Conservation (phyloP, 1,140 invertebrate species). For the Cephus cinctus region DNA sequence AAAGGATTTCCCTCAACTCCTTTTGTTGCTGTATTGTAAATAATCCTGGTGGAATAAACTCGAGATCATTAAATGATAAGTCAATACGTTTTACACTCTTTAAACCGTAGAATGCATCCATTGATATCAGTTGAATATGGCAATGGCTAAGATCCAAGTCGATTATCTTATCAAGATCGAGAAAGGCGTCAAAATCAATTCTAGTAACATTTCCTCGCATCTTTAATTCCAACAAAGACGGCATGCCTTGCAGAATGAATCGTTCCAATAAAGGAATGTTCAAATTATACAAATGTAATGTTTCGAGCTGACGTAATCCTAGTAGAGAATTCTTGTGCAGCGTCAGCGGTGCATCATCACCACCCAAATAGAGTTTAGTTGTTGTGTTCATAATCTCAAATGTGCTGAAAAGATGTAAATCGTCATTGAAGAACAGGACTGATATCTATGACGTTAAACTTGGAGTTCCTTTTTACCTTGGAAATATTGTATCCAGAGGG, state of each 20-base stretch:
- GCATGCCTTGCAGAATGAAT: conserved; percentile 63
- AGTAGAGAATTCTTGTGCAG: conserved; percentile 64
- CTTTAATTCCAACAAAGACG: conserved; percentile 54
- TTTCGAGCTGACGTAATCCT: conserved; percentile 58
- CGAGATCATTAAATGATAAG: conserved; percentile 63
- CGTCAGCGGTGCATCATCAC: conserved; percentile 53
- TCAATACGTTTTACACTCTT: conserved; percentile 61
- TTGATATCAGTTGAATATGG: conserved; percentile 62
- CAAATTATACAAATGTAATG: conserved; percentile 60
- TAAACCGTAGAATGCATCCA: conserved; percentile 68
- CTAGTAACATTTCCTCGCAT: conserved; percentile 59
- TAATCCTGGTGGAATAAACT: conserved; percentile 60
- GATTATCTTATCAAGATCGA: conserved; percentile 60
- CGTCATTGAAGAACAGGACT: not conserved
- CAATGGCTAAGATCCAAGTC: conserved; percentile 64
- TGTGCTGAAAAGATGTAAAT: conserved; percentile 48
- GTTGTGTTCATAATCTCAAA: conserved; percentile 73
- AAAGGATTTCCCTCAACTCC: conserved; percentile 61
- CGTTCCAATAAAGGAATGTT: conserved; percentile 60
- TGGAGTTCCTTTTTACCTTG: conserved; percentile 44
- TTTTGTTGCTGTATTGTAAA: conserved; percentile 60
- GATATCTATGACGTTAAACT: conserved; percentile 3
- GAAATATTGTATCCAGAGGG: conserved; percentile 66
- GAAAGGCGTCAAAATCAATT: conserved; percentile 69
- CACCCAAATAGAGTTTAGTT: conserved; percentile 61